Evolutionary conservation across 2,888 invertebrate species (phyloP), one percentile per base, ranked within the genome.

Genomic region (Malacosoma neustria): DNA sequence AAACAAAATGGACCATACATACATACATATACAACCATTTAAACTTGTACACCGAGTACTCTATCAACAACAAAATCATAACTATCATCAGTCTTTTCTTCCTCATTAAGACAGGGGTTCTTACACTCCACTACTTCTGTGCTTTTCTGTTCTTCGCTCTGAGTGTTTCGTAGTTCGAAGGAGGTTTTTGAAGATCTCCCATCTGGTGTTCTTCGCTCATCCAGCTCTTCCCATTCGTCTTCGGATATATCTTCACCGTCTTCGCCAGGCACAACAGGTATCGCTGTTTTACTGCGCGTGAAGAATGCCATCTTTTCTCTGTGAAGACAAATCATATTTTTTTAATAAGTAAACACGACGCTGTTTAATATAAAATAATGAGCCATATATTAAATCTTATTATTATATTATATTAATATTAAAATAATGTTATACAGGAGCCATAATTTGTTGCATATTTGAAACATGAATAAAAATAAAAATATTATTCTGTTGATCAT

Each of bases 231-330:
- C 85, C 84, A 84, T n/a, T 85, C 85, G 54, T 84, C 84, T 35
- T 79, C 82, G 0, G 84, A 84, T 11, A 59, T 72, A 48, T 81
- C 76, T 11, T 67, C 66, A 5, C 61, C 69, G 44, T 90, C 90
- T 34, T 93, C 92, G 11, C 89, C 87, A 1, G 93, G 93, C 46
- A 94, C 72, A 45, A 92, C 88, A 39, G 95, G 94, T 58, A 95
- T 91, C 42, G 89, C 91, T 22, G 91, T 75, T 55, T 92, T 93
- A 46, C 91, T 90, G 55, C 93, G 91, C 1, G 96, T 97, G 76
- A 98, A 97, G 86, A 97, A 98, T 31, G 96, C 96, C 93, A 98
- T 97, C 82, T 97, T 97, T 82, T 97, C 97, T 86, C 97, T 97
- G 86, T 15, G 87, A 87, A 29, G 40, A 38, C 46, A 35, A n/a